Evolutionary conservation across 2,888 invertebrate species (phyloP).

Genomic region (Drosophila lacicola): DNA sequence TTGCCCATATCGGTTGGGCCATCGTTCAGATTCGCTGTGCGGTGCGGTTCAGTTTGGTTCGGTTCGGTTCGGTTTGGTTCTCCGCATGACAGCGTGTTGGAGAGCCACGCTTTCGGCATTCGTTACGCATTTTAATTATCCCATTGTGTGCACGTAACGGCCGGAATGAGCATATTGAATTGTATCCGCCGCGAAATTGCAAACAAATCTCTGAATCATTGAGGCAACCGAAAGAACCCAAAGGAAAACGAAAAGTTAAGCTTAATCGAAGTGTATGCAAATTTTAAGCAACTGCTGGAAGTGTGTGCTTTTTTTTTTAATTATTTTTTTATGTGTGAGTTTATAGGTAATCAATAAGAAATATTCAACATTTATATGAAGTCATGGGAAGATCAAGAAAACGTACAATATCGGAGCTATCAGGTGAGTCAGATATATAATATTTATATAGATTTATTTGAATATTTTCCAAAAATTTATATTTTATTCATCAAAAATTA

Average conservation of each 20-base stretch:
- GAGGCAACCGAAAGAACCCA: constrained; percentile 15
- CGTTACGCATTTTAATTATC: constrained; percentile 67
- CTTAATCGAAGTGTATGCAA: constrained; percentile 19
- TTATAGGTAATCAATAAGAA: not conserved
- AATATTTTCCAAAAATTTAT: no score
- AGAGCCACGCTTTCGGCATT: not conserved
- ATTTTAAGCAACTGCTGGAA: constrained; percentile 1
- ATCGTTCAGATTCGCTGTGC: not conserved
- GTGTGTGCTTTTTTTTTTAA: not conserved
- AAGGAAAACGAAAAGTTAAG: constrained; percentile 12
- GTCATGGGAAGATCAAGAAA: not conserved
- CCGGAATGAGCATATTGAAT: constrained; percentile 51
- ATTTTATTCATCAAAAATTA: no score
- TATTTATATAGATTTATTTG: no score
- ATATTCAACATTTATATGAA: not conserved
- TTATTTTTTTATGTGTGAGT: no score
- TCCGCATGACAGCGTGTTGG: not conserved
- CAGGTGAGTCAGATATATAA: not conserved
- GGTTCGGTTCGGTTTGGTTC: not conserved
- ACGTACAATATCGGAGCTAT: not conserved
- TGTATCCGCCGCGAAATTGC: constrained; percentile 25
- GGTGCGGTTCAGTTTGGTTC: not conserved
- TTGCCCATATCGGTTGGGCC: constrained; percentile 36
- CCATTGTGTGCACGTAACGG: constrained; percentile 49
- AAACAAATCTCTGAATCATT: constrained; percentile 61